A percentile compares a stretch with the other conserved stretches of the same genome.
These are phyloP conservation scores for Brotula barbata DNA, from an alignment of 2,797 vertebrate species.

Conservation along the genomic window DNA sequence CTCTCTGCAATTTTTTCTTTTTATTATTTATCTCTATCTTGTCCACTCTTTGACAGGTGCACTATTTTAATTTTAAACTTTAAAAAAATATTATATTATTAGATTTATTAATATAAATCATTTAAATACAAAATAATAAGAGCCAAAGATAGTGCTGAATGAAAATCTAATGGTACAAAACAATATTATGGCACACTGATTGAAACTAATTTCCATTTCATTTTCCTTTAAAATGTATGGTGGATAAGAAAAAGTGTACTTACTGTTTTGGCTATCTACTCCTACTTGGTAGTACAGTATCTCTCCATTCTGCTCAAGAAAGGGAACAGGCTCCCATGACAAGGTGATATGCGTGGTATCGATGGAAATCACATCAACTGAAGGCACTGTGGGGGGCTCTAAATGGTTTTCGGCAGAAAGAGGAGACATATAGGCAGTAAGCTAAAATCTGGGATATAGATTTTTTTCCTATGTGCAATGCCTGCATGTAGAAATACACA, in stretches of 20 bases:
- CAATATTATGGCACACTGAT: no score
- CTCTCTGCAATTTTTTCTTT: no score
- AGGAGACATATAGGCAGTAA: background rate
- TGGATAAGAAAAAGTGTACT: background rate
- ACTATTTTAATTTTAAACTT: no score
- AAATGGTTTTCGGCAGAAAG: conserved; percentile 25
- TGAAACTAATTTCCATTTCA: background rate
- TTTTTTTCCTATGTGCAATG: background rate
- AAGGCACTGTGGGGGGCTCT: conserved; percentile 66
- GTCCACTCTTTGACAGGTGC: no score
- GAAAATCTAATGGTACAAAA: no score
- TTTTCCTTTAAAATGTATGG: background rate
- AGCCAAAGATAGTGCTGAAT: no score
- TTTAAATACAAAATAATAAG: no score
- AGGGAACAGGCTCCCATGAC: conserved; percentile 65
- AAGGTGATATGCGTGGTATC: conserved; percentile 53
- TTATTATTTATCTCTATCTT: no score
- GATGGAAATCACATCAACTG: conserved; percentile 46
- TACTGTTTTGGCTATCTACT: conserved; percentile 53
- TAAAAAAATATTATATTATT: no score
- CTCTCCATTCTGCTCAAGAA: conserved; percentile 49
- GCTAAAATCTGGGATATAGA: background rate
- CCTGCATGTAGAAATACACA: conserved; percentile 39
- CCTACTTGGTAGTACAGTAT: conserved; percentile 70
- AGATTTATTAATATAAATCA: no score